A percentile compares a stretch with the other conserved stretches of the same genome.
Evolutionary conservation across 2,888 invertebrate genomes (phyloP).

Genomic region (Carabus problematicus): DNA sequence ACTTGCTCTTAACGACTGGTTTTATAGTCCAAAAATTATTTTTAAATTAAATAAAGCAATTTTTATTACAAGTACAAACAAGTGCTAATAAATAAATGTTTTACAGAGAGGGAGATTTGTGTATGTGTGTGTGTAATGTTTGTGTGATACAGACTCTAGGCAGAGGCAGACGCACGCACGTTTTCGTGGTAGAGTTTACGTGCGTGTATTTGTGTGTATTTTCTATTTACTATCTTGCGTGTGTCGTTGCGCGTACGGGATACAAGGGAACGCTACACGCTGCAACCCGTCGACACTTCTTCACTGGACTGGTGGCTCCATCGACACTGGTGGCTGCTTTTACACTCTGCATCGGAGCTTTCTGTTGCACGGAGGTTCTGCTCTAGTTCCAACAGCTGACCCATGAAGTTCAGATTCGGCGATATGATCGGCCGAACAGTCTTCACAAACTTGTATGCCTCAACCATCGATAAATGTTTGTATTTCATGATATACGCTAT

Average conservation of each 20-base stretch:
- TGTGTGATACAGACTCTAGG: no score
- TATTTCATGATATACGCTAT: slow-evolving; percentile 95
- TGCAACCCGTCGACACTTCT: slow-evolving; percentile 64
- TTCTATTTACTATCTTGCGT: background rate
- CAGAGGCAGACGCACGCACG: no score
- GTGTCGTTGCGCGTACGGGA: no score
- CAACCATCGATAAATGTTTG: slow-evolving; percentile 80
- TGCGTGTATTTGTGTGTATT: slow-evolving; percentile 22
- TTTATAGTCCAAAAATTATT: no score
- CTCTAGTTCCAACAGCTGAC: slow-evolving; percentile 85
- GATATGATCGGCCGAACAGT: slow-evolving; percentile 88
- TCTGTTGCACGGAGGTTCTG: slow-evolving; percentile 66
- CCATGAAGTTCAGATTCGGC: slow-evolving; percentile 94
- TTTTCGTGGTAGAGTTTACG: background rate
- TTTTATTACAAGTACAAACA: slow-evolving; percentile 20
- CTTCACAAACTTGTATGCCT: slow-evolving; percentile 88
- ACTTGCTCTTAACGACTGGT: no score
- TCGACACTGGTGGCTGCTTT: slow-evolving; percentile 55
- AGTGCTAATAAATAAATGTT: slow-evolving; percentile 22
- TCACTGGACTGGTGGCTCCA: slow-evolving; percentile 64
- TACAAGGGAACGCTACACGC: slow-evolving; percentile 56
- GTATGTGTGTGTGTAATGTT: no score
- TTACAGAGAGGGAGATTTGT: background rate
- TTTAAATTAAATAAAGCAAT: background rate
- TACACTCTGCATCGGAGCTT: slow-evolving; percentile 55